A percentile compares a stretch with the other conserved stretches of the same genome.
Conservation (phyloP, 2,888 invertebrate species). For the Bursaphelenchus okinawaensis region DNA sequence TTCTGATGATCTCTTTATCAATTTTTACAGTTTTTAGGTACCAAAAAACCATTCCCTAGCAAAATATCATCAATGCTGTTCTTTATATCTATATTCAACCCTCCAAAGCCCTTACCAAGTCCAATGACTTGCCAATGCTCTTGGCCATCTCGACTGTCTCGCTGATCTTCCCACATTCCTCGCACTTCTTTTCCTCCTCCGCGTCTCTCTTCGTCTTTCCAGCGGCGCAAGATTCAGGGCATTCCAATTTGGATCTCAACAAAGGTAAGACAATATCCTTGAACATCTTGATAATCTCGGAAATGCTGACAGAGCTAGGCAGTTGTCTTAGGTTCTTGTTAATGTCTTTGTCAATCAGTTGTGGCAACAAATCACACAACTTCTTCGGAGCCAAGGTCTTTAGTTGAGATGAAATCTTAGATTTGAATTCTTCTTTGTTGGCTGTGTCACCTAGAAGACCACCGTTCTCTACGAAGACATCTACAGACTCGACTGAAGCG, state of each 20-base stretch:
- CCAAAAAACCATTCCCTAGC: too few species aligned
- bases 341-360: conserved; percentile 44
- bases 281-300: neutral
- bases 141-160: neutral
- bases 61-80: too few species aligned
- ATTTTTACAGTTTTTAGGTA: too few species aligned
- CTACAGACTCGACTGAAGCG: conserved; percentile 38
- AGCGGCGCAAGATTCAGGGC: neutral
- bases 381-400: conserved; percentile 38
- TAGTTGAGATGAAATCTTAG: neutral
- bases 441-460: conserved; percentile 50
- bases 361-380: conserved; percentile 44
- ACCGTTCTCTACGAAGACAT: conserved; percentile 52
- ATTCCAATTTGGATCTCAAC: neutral
- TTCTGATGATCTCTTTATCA: too few species aligned
- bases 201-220: neutral
- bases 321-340: conserved; percentile 39
- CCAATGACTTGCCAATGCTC: neutral
- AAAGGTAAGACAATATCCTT: neutral
- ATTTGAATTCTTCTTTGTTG: conserved; percentile 29
- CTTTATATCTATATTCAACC: too few species aligned
- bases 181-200: neutral
- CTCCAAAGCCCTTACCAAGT: neutral
- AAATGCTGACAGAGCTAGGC: conserved; percentile 23
- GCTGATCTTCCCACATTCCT: neutral